These are phyloP conservation scores for Saccostrea echinata DNA, from an alignment of 1,140 invertebrate genomes.

Conservation along the genomic window DNA sequence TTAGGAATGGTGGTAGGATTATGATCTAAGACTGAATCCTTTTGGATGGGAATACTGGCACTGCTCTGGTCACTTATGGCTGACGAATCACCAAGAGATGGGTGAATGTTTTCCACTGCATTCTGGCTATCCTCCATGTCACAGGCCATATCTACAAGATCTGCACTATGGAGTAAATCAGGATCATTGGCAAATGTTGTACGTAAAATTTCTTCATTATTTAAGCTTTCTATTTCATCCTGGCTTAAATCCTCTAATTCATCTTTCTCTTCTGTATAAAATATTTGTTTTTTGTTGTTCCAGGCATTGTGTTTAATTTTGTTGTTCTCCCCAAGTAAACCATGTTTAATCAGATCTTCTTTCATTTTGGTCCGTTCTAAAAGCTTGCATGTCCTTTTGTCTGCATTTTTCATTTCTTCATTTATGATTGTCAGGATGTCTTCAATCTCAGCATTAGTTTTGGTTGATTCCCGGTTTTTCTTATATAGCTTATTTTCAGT, in stretches of 20 bases:
- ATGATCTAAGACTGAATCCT: too few species aligned
- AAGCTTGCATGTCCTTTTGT: background rate
- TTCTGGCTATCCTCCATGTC: background rate
- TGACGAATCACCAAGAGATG: too few species aligned
- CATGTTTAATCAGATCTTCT: background rate
- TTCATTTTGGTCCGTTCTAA: background rate
- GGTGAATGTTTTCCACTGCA: background rate
- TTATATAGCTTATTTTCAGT: background rate
- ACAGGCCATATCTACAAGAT: background rate
- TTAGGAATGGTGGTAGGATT: too few species aligned
- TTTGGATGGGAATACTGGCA: too few species aligned
- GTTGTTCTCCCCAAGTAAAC: background rate
- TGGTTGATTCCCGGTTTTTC: background rate
- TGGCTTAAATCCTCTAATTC: background rate
- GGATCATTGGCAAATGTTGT: background rate
- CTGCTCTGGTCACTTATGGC: too few species aligned
- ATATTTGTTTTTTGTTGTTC: background rate
- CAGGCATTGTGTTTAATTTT: background rate
- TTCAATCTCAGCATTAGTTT: background rate
- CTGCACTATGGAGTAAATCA: background rate
- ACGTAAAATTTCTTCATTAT: background rate
- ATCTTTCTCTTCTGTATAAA: background rate
- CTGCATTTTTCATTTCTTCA: constrained; percentile 17
- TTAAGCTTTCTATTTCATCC: constrained; percentile 14
- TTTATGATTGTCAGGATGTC: background rate